Evolutionary conservation across 1,140 invertebrate genomes (phyloP).

Genomic region (Drosophila guanche): DNA sequence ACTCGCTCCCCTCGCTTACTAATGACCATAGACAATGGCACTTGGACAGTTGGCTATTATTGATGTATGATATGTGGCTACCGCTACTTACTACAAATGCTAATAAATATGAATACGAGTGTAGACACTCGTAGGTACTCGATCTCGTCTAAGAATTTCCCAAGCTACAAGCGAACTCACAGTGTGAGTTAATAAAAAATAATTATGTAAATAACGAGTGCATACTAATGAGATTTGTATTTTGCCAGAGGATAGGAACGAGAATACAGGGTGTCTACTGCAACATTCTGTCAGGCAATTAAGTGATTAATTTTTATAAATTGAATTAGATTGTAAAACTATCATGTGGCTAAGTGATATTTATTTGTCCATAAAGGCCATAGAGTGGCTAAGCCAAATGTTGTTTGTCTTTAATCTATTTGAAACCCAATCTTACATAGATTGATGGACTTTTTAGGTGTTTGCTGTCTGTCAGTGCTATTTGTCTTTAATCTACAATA

Average conservation of each 20-base stretch:
- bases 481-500: no score
- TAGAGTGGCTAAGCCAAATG: no score
- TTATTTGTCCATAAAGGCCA: no score
- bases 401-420: no score
- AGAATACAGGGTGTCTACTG: conserved; percentile 12
- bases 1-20: background rate
- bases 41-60: background rate
- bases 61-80: background rate
- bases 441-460: no score
- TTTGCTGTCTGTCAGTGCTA: no score
- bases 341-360: no score
- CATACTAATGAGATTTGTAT: conserved; percentile 24
- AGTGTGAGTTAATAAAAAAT: conserved; percentile 42
- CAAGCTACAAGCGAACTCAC: conserved; percentile 13
- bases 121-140: background rate
- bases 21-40: conserved; percentile 19
- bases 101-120: conserved; percentile 15
- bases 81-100: conserved; percentile 14
- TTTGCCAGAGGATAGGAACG: background rate
- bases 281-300: no score
- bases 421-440: no score
- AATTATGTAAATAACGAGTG: conserved; percentile 43
- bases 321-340: no score
- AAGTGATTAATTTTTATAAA: no score
- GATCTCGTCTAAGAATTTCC: conserved; percentile 2